Evolutionary conservation across 2,888 invertebrate genomes (phyloP), one percentile per base, ranked within the genome.

Genomic region (Flexamia atlantica): DNA sequence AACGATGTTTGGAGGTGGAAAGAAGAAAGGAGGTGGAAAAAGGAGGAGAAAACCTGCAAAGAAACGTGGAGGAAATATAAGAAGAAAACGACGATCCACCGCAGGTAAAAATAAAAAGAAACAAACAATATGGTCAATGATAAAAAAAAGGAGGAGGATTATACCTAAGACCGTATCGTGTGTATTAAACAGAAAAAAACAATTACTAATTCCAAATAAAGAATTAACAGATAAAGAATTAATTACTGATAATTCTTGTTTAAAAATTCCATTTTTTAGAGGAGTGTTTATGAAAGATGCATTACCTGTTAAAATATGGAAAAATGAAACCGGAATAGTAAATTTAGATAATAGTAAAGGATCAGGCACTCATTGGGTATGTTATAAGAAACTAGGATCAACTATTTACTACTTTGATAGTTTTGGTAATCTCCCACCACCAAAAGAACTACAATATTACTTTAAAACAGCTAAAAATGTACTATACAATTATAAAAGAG

Each of bases 1-100:
- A 88, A 81, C 85, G 4, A 88, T 88, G 86, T 70, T 87, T 0
- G 88, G 72, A 30, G 80, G 53, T 9, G 25, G 60, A 23, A 76
- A 46, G 28, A 20, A 17, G 4, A 50, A 28, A 53, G 17, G 80
- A 10, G 30, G 57, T 23, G 20, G n/a, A 10, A 36, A 28, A 53
- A 60, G 28, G n/a, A n/a, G n/a, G n/a, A n/a, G n/a, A n/a, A n/a
- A n/a, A 17, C 12, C n/a, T 1, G 36, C 53, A 9, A 80, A 32
- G 7, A 46, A 2, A 46, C 42, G 36, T 53, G 9, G 76, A 4
- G 80, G 60, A 28, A 23, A 20, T 53, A 53, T 53, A 5, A 53
- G 60, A 80, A 53, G 23, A n/a, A n/a, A 28, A 20, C 20, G 53
- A 4, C 23, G 28, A 32, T 5, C 28, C 1, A 30, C 20, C 17